A percentile compares a stretch with the other conserved stretches of the same genome.
These are phyloP conservation scores for Antheraea mylitta DNA, from an alignment of 1,140 invertebrate genomes.

Conservation along the genomic window DNA sequence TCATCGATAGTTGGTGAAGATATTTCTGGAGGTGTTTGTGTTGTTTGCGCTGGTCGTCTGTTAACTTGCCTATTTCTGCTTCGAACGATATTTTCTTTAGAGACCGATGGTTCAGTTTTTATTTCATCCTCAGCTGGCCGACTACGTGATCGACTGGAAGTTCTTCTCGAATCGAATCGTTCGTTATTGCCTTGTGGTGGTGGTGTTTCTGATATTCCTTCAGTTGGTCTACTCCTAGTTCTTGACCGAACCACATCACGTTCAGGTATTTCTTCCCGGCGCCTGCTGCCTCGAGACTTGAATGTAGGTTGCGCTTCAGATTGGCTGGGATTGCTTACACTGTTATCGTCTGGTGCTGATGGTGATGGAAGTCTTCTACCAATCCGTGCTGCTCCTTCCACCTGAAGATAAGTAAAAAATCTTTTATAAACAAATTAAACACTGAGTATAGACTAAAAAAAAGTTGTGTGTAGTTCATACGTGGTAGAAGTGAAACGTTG, in stretches of 20 bases:
- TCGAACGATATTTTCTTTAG: conserved; percentile 37
- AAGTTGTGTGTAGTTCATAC: too few relatives aligned
- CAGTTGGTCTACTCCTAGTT: conserved; percentile 42
- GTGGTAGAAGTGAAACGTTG: too few relatives aligned
- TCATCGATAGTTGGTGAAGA: conserved; percentile 38
- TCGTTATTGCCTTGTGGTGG: conserved; percentile 37
- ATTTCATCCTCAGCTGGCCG: conserved; percentile 37
- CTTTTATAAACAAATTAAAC: too few relatives aligned
- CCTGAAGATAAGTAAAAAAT: conserved; percentile 41
- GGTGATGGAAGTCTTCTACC: conserved; percentile 45
- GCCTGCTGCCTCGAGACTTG: conserved; percentile 45
- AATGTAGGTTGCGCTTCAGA: conserved; percentile 45
- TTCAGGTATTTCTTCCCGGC: conserved; percentile 43
- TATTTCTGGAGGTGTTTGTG: conserved; percentile 26
- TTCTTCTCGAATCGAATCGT: conserved; percentile 62
- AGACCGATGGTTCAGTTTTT: conserved; percentile 35
- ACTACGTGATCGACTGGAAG: conserved; percentile 49
- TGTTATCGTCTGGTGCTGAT: conserved; percentile 36
- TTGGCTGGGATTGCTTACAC: conserved; percentile 31
- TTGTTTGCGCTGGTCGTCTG: conserved; percentile 28
- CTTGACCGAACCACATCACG: conserved; percentile 39
- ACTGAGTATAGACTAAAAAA: too few relatives aligned
- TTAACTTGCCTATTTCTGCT: conserved; percentile 40
- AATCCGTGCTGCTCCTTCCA: conserved; percentile 44
- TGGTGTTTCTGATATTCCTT: conserved; percentile 33